phyloP scores from a whole-genome alignment of 2,113 vertebrate genomes.

The Ptychochromis oligacanthus region DNA sequence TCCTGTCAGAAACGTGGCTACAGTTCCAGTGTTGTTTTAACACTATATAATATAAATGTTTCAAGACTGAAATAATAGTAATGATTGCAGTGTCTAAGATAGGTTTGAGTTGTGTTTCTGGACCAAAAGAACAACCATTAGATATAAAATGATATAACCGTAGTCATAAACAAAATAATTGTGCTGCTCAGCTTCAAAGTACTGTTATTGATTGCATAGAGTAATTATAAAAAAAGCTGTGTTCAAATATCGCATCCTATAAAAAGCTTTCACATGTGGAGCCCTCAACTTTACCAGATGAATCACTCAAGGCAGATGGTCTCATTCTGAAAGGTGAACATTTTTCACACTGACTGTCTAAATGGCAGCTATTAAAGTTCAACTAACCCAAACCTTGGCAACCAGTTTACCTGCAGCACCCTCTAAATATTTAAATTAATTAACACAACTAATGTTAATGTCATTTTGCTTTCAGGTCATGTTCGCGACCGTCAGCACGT shows the following conservation, averaged over 20 bases:
- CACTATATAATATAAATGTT: neutral
- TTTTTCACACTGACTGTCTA: neutral
- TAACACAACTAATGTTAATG: neutral
- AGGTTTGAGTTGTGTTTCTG: neutral
- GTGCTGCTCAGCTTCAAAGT: neutral
- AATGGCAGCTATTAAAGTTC: neutral
- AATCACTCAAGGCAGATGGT: neutral
- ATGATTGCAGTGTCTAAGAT: neutral
- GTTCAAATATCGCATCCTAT: neutral
- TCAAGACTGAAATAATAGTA: neutral
- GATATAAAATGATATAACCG: neutral
- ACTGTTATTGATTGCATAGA: neutral
- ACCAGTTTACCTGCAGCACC: neutral
- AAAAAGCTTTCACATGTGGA: neutral
- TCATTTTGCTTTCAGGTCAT: slow-evolving; percentile 66
- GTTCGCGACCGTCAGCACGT: slow-evolving; percentile 82
- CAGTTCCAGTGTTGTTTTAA: neutral
- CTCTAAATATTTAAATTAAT: neutral
- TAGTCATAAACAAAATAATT: neutral
- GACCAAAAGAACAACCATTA: neutral
- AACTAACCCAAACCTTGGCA: neutral
- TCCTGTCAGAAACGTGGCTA: neutral
- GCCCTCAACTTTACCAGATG: neutral
- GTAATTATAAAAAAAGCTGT: neutral
- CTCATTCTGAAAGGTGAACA: neutral